Percentiles rank a stretch among this genome's conserved stretches.
Conservation (phyloP, 1,140 invertebrate genomes). For the Eubasilissa regina region DNA sequence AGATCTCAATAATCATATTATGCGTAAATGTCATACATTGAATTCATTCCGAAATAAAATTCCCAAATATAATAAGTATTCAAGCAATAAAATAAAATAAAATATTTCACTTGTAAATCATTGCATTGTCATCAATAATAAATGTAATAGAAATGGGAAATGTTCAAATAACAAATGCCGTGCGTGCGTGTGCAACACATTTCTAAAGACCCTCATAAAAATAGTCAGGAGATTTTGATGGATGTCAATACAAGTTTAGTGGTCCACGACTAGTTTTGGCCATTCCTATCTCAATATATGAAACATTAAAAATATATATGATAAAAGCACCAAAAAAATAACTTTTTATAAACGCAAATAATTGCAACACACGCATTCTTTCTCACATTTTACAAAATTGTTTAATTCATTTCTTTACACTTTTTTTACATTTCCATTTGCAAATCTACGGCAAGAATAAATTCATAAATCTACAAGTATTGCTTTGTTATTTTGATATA, state of each 20-base stretch:
- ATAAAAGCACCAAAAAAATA: constrained; percentile 24
- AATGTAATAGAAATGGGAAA: too few relatives aligned
- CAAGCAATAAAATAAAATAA: too few relatives aligned
- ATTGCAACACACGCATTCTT: not conserved
- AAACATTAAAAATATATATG: constrained; percentile 21
- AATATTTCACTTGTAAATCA: too few relatives aligned
- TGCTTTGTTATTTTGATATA: constrained; percentile 35
- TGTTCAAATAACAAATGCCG: too few relatives aligned
- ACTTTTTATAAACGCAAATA: not conserved
- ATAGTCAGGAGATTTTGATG: constrained; percentile 1
- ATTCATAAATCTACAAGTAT: constrained; percentile 41
- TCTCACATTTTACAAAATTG: not conserved
- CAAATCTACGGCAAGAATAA: constrained; percentile 32
- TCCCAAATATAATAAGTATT: too few relatives aligned
- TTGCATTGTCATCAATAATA: too few relatives aligned
- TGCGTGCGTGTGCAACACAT: not conserved
- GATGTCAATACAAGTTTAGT: not conserved
- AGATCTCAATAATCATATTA: too few relatives aligned
- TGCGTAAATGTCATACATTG: too few relatives aligned
- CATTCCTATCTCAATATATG: not conserved
- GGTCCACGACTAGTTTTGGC: constrained; percentile 7
- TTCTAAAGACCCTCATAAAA: not conserved
- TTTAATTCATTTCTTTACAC: constrained; percentile 30
- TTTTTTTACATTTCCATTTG: constrained; percentile 28
- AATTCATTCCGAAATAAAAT: too few relatives aligned